Evolutionary conservation across 2,113 vertebrate species (phyloP).

Genomic region (Jaculus jaculus): DNA sequence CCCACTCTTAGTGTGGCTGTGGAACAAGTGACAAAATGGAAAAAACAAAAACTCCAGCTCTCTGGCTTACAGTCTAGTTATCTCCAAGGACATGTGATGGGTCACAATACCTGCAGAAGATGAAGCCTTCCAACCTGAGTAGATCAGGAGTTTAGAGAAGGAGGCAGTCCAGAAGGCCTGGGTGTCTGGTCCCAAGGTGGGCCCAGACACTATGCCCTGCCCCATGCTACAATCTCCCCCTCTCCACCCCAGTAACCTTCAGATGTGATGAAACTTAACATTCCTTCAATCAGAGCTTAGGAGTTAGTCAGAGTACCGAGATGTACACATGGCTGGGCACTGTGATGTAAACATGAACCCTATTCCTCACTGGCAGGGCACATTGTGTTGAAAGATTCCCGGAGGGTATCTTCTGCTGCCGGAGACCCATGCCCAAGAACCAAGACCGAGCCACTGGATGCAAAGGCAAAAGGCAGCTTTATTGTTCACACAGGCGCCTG

Average conservation of each 20-base stretch:
- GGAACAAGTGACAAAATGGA: constrained; percentile 68
- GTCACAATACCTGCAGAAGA: not conserved
- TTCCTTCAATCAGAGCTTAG: not conserved
- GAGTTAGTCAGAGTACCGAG: fast-evolving
- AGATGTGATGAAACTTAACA: no score
- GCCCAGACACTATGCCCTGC: not conserved
- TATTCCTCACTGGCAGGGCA: not conserved
- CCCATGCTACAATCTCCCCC: fast-evolving
- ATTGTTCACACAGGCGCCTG: no score
- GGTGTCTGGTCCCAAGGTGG: not conserved
- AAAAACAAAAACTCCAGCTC: constrained; percentile 30
- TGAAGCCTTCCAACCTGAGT: not conserved
- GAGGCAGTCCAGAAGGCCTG: not conserved
- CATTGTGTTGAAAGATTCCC: no score
- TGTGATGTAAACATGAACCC: not conserved
- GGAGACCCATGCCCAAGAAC: no score
- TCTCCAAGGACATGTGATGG: not conserved
- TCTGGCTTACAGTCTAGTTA: not conserved
- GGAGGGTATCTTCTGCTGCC: no score
- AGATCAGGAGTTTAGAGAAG: not conserved
- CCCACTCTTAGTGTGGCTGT: constrained; percentile 9
- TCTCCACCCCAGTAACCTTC: not conserved
- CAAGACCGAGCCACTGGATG: no score
- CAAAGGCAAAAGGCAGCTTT: no score
- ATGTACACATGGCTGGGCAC: fast-evolving